Percentiles rank a stretch among this genome's conserved stretches.
These are phyloP conservation scores for Excalfactoria chinensis DNA, from an alignment of 2,113 vertebrate species.

Conservation along the genomic window DNA sequence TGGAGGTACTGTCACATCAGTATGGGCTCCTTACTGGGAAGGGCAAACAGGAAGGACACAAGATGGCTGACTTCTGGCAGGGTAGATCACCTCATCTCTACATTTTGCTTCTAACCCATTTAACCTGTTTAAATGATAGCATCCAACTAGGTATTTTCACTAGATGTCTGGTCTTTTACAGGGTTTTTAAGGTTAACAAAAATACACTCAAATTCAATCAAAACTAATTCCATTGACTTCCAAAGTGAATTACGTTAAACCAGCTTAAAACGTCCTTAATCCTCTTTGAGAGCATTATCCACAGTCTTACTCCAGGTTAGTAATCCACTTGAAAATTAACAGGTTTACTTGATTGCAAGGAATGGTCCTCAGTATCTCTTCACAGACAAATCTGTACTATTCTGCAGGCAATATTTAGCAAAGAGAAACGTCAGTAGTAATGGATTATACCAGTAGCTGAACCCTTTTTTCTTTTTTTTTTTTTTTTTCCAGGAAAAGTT, in stretches of 20 bases:
- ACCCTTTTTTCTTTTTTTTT: background rate
- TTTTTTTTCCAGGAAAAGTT: conserved; percentile 4
- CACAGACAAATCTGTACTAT: background rate
- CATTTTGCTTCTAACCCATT: background rate
- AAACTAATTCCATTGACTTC: background rate
- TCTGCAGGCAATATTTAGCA: background rate
- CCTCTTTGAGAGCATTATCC: background rate
- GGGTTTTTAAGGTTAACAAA: background rate
- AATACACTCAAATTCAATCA: background rate
- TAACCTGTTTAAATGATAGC: background rate
- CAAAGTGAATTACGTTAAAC: background rate
- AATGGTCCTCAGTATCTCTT: background rate
- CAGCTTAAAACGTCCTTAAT: background rate
- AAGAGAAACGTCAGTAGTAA: background rate
- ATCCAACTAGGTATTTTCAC: background rate
- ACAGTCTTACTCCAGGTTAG: background rate
- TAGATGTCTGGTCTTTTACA: background rate
- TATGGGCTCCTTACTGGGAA: background rate
- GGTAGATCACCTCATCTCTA: background rate
- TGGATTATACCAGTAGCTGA: background rate
- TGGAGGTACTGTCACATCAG: accelerated
- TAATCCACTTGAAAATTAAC: background rate
- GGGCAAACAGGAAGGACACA: accelerated
- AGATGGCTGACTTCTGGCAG: background rate
- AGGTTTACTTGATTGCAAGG: background rate